Evolutionary conservation across 2,888 invertebrate genomes (phyloP), one percentile per base, ranked within the genome.

Genomic region (Sarcophaga subvicina): DNA sequence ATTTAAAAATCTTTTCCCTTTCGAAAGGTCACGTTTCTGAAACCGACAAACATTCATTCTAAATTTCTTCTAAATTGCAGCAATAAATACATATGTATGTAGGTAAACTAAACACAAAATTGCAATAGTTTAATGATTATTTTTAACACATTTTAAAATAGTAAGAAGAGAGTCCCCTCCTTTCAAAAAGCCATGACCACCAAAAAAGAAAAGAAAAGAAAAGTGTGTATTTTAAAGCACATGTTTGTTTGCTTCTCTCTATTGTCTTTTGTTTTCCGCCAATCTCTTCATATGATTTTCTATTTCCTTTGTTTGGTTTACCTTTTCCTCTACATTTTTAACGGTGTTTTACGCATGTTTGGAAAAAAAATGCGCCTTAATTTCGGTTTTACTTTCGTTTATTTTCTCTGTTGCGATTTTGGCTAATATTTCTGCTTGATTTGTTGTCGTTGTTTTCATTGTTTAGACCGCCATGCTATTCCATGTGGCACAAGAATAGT

Each of bases 321-420:
- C 37, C 27, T 14, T 54, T 67, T 73, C 72, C 6, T 47, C 37
- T 47, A 64, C 63, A n/a, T 66, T 70, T 60, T 54, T 59, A 80
- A 72, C 60, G 54, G 49, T 37, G 62, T 81, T 69, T 82, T 84
- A 87, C 87, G 87, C 87, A 87, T 87, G 87, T 87, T 84, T 17
- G 25, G 60, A 86, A 82, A 79, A 54, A 6, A 37, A 37, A 6
- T 81, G 84, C 78, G 80, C 81, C 75, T 82, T 80, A 77, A 76
- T 75, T 72, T 71, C n/a, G 37, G 76, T 70, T 49, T 49, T 78
- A 71, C 71, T 76, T 81, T 80, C 47, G 45, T 67, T 78, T 59
- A 3, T 12, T 54, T 25, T 14, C 37, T 37, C 37, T 37, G 37
- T 37, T 6, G 6, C 37, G 37, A 37, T 37, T 37, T 37, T 37